Evolutionary conservation across 1,140 invertebrate genomes (phyloP), one percentile per base, ranked within the genome.

Genomic region (Drosophila melanica): DNA sequence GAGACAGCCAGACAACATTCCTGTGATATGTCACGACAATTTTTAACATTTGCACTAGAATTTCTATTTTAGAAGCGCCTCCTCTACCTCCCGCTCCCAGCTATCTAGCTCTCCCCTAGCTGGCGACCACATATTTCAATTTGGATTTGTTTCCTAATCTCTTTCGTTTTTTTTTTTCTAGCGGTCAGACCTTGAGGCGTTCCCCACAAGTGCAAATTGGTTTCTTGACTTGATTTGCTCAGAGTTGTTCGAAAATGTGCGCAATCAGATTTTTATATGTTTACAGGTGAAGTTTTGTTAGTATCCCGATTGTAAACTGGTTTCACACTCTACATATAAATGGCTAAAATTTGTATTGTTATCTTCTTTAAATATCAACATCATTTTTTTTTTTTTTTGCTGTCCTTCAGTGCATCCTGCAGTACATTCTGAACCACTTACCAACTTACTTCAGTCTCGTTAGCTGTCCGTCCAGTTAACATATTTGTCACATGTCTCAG

Each of bases 31-130:
- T 82, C 80, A 87, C 73, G 69, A 77, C 55, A 86, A 85, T 85
- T 66, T 62, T 86, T 84, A 81, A 78, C 81, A 86, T 87, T 86
- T 78, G 75, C 67, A 64, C 67, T 79, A 79, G 71, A 82, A 87
- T 76, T 87, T 86, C 82, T 86, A 85, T 85, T 87, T 85, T 65
- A 5, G 42, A 37, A 18, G 39, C 33, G 39, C 48, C 44, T 53
- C 53, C 42, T 8, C 18, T 53, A 30, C 33, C n/a, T n/a, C n/a
- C 37, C 11, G 6, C 30, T 16, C 14, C 11, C 16, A 20, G 35
- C 35, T 18, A 14, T 3, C n/a, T 12, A 14, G 35, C 53, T 47
- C 59, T 62, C 20, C 35, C 23, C 35, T 47, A 63, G 20, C 50
- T 51, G 14, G 14, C 47, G 5, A 4, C n/a, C 23, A n/a, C 55